Percentiles rank a stretch among this genome's conserved stretches.
Evolutionary conservation across 2,888 invertebrate genomes (phyloP).

Genomic region (Drosophila paracracens): DNA sequence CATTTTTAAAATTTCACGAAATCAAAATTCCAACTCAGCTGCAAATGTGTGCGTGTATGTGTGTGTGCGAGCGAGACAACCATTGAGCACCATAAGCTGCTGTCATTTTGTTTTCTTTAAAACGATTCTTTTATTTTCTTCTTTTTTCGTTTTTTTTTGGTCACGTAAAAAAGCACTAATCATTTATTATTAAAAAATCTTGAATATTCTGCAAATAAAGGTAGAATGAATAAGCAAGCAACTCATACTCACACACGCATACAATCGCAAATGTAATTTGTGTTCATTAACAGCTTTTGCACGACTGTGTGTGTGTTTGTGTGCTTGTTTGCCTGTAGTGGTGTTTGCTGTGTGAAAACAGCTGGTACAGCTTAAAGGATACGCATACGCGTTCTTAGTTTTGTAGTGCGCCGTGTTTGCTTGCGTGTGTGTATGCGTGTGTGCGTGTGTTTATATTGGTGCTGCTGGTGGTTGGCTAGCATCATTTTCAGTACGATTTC

Average conservation of each 20-base stretch:
- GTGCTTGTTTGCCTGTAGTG: slow-evolving; percentile 19
- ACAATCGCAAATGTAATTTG: slow-evolving; percentile 30
- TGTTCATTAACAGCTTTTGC: slow-evolving; percentile 46
- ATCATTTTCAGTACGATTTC: slow-evolving; percentile 50
- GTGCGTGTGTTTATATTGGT: slow-evolving; percentile 26
- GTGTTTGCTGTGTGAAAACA: slow-evolving; percentile 58
- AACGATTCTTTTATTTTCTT: slow-evolving; percentile 60
- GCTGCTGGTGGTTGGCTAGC: slow-evolving; percentile 56
- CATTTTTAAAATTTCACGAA: slow-evolving; percentile 79
- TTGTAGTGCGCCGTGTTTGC: slow-evolving; percentile 35
- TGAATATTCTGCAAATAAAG: slow-evolving; percentile 34
- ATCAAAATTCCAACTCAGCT: slow-evolving; percentile 79
- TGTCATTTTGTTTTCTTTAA: slow-evolving; percentile 72
- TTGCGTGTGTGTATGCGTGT: slow-evolving; percentile 27
- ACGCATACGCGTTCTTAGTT: slow-evolving; percentile 46
- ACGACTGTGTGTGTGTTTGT: slow-evolving; percentile 11
- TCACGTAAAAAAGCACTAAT: slow-evolving; percentile 70
- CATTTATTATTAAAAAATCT: slow-evolving; percentile 49
- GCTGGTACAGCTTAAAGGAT: slow-evolving; percentile 76
- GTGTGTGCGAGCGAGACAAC: slow-evolving; percentile 65
- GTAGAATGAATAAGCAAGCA: slow-evolving; percentile 7
- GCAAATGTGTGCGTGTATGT: slow-evolving; percentile 48
- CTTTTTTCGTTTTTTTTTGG: slow-evolving; percentile 50
- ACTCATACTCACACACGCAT: neutral
- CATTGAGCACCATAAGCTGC: slow-evolving; percentile 64